Evolutionary conservation across 2,888 invertebrate genomes (phyloP), one percentile per base, ranked within the genome.

Genomic region (Drosophila pegasa): DNA sequence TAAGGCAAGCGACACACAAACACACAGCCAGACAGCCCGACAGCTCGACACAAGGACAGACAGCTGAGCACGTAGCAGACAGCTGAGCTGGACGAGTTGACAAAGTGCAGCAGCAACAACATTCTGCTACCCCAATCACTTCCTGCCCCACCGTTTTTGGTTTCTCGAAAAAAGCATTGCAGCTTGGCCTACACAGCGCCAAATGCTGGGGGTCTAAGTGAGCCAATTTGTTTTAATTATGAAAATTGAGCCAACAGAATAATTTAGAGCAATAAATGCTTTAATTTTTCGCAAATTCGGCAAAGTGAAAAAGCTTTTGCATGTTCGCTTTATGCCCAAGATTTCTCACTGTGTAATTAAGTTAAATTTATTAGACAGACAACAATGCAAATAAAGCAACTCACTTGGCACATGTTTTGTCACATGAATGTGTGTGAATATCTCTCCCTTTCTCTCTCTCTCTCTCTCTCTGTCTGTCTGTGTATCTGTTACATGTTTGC

Each of bases 1-100:
- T 71, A 86, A 70, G 65, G 64, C 71, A 61, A 47, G 63, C 55
- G 55, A 65, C 59, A 60, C 43, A 64, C 43, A n/a, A n/a, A 18
- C 29, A 29, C 5, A 8, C 31, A 20, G 20, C 1, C 10, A 48
- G 20, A 20, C 14, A n/a, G 48, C 3, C 16, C 2, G 29, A 35
- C n/a, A 85, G 80, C 79, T 79, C 79, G 60, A 68, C 77, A 82
- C 79, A 75, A 77, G 66, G 75, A 31, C 47, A 67, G 77, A 71
- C 84, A 87, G 81, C 81, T 80, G 84, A 62, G 72, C 79, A 83
- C 78, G 78, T 78, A 67, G 74, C 69, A 80, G 79, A 77, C 79
- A 79, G 78, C 79, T 75, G 75, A 71, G 87, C 83, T 80, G 87
- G 81, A 81, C 75, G 83, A 84, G 77, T 79, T 84, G 84, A 87